A percentile compares a stretch with the other conserved stretches of the same genome.
phyloP scores from a whole-genome alignment of 1,140 invertebrate genomes.

The Drosophila carrolli region DNA sequence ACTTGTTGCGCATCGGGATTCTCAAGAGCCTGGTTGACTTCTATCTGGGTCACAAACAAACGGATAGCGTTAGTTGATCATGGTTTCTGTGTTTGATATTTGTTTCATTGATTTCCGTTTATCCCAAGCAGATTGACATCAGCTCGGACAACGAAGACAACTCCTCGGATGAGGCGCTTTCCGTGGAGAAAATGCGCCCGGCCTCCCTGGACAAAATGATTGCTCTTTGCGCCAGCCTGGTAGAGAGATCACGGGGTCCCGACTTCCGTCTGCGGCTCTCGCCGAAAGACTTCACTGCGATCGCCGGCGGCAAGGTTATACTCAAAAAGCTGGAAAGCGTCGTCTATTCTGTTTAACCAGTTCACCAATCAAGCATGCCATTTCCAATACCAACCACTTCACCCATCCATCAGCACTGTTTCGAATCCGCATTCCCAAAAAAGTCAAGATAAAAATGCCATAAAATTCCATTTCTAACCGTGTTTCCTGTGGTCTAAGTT shows the following conservation, averaged over 20 bases:
- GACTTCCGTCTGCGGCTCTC: slow-evolving; percentile 91
- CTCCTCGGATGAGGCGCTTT: slow-evolving; percentile 85
- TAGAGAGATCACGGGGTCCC: slow-evolving; percentile 93
- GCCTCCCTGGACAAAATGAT: slow-evolving; percentile 98
- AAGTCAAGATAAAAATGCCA: slow-evolving; percentile 29
- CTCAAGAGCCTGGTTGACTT: slow-evolving; percentile 96
- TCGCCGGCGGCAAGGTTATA: slow-evolving; percentile 93
- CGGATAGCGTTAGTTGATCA: slow-evolving; percentile 76
- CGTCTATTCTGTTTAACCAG: slow-evolving; percentile 44
- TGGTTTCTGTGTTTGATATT: neutral
- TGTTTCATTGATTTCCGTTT: neutral
- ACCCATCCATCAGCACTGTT: slow-evolving; percentile 12
- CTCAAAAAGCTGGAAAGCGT: slow-evolving; percentile 63
- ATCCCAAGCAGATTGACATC: slow-evolving; percentile 86
- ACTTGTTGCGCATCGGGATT: slow-evolving; percentile 93
- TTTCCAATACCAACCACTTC: slow-evolving; percentile 8
- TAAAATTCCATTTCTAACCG: slow-evolving; percentile 23
- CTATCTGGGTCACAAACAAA: slow-evolving; percentile 92
- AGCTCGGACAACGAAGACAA: slow-evolving; percentile 92
- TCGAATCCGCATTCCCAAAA: slow-evolving; percentile 16
- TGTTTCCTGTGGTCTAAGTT: slow-evolving; percentile 15
- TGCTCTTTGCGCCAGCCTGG: slow-evolving; percentile 93
- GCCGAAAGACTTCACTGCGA: slow-evolving; percentile 91
- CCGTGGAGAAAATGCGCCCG: slow-evolving; percentile 90
- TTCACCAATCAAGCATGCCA: slow-evolving; percentile 14